Evolutionary conservation across 2,113 vertebrate genomes (phyloP).

Genomic region (Lota lota): DNA sequence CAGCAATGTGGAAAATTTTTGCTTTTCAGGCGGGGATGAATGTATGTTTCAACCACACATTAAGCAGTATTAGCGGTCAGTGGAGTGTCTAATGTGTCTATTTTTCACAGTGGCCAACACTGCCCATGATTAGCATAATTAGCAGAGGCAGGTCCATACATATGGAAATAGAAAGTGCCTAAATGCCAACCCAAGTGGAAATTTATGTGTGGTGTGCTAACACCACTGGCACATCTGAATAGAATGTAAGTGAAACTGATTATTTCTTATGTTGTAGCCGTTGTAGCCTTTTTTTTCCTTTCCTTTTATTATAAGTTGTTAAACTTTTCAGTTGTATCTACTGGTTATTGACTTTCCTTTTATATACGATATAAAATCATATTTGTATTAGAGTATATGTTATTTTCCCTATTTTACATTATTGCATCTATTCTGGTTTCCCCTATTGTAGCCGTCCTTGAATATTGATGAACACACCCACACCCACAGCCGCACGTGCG

Average conservation of each 20-base stretch:
- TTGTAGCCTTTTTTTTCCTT: constrained; percentile 46
- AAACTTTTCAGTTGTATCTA: too few relatives aligned
- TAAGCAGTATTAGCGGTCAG: constrained; percentile 94
- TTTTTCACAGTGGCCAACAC: constrained; percentile 95
- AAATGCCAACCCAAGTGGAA: constrained; percentile 91
- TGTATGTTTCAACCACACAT: constrained; percentile 96
- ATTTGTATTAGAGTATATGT: too few relatives aligned
- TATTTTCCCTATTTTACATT: not conserved
- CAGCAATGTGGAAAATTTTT: constrained; percentile 95
- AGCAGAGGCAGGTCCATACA: constrained; percentile 94
- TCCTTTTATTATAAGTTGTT: constrained; percentile 34
- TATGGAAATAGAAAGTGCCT: constrained; percentile 92
- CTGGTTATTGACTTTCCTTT: too few relatives aligned
- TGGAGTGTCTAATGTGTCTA: constrained; percentile 95
- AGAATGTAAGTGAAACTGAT: constrained; percentile 80
- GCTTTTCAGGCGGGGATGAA: constrained; percentile 90
- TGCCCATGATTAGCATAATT: constrained; percentile 96
- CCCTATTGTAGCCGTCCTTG: constrained; percentile 22
- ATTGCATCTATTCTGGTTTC: not conserved
- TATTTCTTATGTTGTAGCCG: constrained; percentile 61
- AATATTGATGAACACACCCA: constrained; percentile 40
- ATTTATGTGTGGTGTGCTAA: constrained; percentile 87
- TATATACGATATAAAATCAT: too few relatives aligned
- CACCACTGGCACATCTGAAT: constrained; percentile 86
- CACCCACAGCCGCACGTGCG: constrained; percentile 27